Conservation (phyloP, 2,888 invertebrate genomes). For the Mimas tiliae region DNA sequence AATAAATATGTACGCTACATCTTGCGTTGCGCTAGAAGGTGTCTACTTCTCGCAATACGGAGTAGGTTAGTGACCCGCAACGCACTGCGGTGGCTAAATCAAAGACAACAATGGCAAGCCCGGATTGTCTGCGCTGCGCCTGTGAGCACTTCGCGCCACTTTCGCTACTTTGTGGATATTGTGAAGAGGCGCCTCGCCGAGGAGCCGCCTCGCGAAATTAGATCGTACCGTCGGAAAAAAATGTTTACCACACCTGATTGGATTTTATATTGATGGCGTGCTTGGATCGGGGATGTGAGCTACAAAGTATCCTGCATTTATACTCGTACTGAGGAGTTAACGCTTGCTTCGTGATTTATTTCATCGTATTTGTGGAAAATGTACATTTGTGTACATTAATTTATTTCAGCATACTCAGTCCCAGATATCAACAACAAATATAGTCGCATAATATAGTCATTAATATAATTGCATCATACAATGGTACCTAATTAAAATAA, state of each 20-base stretch:
- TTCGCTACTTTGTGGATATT: slow-evolving; percentile 75
- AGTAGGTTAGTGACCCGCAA: slow-evolving; percentile 37
- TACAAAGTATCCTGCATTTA: slow-evolving; percentile 30
- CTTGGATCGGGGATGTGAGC: slow-evolving; percentile 28
- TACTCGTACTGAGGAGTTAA: neutral
- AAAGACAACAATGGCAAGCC: slow-evolving; percentile 73
- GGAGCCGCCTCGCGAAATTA: slow-evolving; percentile 67
- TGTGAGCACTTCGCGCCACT: slow-evolving; percentile 76
- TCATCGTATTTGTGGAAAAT: neutral
- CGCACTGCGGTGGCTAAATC: slow-evolving; percentile 63
- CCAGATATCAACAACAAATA: too few relatives aligned
- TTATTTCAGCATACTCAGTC: neutral
- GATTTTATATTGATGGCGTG: slow-evolving; percentile 39
- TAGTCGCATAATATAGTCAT: too few relatives aligned
- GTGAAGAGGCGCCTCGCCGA: slow-evolving; percentile 57
- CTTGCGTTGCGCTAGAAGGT: too few relatives aligned
- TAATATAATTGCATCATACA: neutral
- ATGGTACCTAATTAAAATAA: slow-evolving; percentile 5
- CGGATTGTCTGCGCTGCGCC: slow-evolving; percentile 67
- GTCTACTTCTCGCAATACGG: slow-evolving; percentile 31
- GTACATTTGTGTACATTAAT: neutral
- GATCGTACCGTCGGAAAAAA: slow-evolving; percentile 59
- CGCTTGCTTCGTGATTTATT: slow-evolving; percentile 2
- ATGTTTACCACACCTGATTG: slow-evolving; percentile 38
- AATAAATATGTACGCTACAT: too few relatives aligned